phyloP scores from a whole-genome alignment of 2,113 vertebrate species.

The Hyperopisus bebe region DNA sequence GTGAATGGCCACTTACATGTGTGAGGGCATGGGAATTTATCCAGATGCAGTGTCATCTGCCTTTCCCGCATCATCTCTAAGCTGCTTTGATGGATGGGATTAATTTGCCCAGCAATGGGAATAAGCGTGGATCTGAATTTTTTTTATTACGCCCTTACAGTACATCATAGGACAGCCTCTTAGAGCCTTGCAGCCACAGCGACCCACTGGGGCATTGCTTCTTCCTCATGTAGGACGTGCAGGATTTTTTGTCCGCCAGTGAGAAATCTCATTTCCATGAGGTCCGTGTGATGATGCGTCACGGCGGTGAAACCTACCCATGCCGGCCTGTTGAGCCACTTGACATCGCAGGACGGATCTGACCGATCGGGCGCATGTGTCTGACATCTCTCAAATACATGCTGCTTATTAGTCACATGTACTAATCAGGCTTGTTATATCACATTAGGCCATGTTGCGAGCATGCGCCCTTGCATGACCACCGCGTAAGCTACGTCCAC shows the following conservation, averaged over 20 bases:
- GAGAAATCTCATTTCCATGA: not conserved
- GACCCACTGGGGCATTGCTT: not conserved
- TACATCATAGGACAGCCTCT: not conserved
- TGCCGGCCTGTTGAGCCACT: not conserved
- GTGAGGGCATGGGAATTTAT: constrained; percentile 29
- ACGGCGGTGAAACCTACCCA: not conserved
- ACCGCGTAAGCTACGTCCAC: not conserved
- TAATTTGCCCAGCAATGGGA: not conserved
- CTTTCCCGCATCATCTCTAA: not conserved
- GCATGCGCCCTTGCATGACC: no score
- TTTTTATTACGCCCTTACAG: not conserved
- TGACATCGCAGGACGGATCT: not conserved
- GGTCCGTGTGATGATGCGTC: not conserved
- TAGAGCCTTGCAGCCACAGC: not conserved
- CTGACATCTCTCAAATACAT: not conserved
- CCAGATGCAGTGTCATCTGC: constrained; percentile 1
- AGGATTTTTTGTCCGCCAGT: not conserved
- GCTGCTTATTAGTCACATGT: not conserved
- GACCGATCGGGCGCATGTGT: not conserved
- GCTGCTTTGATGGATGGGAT: not conserved
- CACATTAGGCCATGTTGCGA: not conserved
- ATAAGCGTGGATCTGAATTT: not conserved
- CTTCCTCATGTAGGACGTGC: not conserved
- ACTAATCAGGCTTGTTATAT: not conserved
- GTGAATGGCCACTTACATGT: constrained; percentile 58